Percentiles rank a stretch among this genome's conserved stretches.
Conservation (phyloP, 2,888 invertebrate genomes). For the Xanthia togata region DNA sequence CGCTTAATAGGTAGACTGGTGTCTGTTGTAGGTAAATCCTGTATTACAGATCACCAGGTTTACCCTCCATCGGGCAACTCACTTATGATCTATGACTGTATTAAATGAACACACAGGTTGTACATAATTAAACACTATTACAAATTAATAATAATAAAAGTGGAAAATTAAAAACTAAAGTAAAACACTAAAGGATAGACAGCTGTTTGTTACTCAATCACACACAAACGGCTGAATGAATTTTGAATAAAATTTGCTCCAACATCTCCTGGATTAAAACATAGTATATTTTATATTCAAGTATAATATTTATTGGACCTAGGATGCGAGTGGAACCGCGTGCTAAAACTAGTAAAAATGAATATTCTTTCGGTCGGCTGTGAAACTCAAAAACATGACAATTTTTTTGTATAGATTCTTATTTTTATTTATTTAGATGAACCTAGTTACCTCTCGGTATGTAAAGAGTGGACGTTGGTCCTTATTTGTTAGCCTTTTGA, state of each 20-base stretch:
- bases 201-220: too few relatives aligned
- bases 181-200: too few relatives aligned
- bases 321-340: neutral
- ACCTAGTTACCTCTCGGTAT: slow-evolving; percentile 32
- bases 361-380: slow-evolving; percentile 18
- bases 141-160: too few relatives aligned
- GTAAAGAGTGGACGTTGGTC: slow-evolving; percentile 16
- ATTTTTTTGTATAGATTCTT: slow-evolving; percentile 28
- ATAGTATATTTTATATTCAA: neutral
- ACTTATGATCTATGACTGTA: too few relatives aligned
- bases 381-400: slow-evolving; percentile 44
- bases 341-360: neutral
- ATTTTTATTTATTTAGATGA: slow-evolving; percentile 28
- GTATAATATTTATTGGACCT: neutral
- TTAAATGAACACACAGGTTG: too few relatives aligned
- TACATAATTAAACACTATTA: too few relatives aligned
- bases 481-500: slow-evolving; percentile 15
- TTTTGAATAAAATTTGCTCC: neutral
- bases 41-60: too few relatives aligned
- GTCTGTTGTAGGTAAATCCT: too few relatives aligned
- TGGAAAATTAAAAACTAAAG: too few relatives aligned
- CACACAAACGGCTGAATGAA: neutral
- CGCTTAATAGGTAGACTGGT: too few relatives aligned
- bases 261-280: neutral
- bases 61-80: too few relatives aligned